These are phyloP conservation scores for Ophion obscuratus DNA, from an alignment of 2,888 invertebrate genomes.

Conservation along the genomic window DNA sequence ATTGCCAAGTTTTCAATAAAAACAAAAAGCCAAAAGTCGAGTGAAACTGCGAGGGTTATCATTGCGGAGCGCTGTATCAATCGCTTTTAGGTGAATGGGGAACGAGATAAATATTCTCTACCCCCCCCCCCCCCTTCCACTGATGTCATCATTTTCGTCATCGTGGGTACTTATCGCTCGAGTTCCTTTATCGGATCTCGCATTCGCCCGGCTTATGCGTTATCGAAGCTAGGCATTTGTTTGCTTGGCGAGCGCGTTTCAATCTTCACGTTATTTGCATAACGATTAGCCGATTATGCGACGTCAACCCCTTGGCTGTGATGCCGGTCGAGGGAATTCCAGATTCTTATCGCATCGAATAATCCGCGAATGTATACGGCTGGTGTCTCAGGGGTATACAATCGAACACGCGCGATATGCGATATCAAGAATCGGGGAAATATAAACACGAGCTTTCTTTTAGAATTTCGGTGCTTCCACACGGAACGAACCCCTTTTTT, in stretches of 20 bases:
- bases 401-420: constrained; percentile 4
- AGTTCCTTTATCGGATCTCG: neutral
- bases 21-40: constrained; percentile 32
- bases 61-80: neutral
- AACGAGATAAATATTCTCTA: neutral
- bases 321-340: neutral
- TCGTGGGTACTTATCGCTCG: neutral
- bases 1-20: constrained; percentile 61
- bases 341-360: constrained; percentile 26
- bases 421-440: constrained; percentile 10
- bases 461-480: neutral
- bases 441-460: neutral
- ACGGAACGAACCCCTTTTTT: neutral
- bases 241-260: neutral
- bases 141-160: neutral
- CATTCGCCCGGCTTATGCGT: neutral
- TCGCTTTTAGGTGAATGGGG: neutral
- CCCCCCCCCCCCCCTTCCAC: too few species aligned
- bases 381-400: constrained; percentile 5
- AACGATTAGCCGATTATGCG: neutral
- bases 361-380: constrained; percentile 18
- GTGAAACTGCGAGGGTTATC: neutral
- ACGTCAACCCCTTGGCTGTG: neutral
- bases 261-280: constrained; percentile 9
- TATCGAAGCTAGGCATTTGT: neutral